Base-by-base conservation (phyloP, 1,140 invertebrate genomes). In the Meloidogyne hapla region DNA sequence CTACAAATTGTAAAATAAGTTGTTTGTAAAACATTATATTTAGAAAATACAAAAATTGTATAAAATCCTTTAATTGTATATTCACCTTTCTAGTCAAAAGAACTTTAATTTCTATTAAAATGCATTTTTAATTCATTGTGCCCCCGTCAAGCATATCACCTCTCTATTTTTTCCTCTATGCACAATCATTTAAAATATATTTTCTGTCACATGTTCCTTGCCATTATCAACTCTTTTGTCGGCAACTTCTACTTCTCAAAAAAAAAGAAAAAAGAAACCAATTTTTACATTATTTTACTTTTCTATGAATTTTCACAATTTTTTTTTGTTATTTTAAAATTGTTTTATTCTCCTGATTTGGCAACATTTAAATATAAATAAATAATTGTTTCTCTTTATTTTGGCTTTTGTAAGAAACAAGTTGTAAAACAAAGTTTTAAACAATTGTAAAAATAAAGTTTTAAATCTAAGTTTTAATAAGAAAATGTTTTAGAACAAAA, bases 251-350 rank as follows among this genome's bases (percentile, higher is more conserved):
- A 56, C 12, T 56, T 56, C 12, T n/a, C 12, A 56, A 56, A 56
- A n/a, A 45, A 45, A n/a, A 56, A n/a, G 48, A 56, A 56, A 56
- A 56, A 48, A 48, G 45, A 48, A 56, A 56, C 48, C 48, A 56
- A 56, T 56, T 56, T 21, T 56, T 56, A 18, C 18, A n/a, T 18
- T 42, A 8, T 56, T 56, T 48, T 18, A 18, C 15, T 18, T 56
- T n/a, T 56, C n/a, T 13, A 56, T 5, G 18, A 2, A 15, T 56
- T 56, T n/a, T n/a, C 8, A 56, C 18, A 56, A n/a, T n/a, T 13
- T 42, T 42, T 21, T n/a, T 56, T 56, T 56, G 48, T 56, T 56
- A 56, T 56, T 56, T 56, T 21, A 33, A 33, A 33, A 33, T 33
- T 33, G 33, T 33, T 33, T 33, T 33, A 33, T 33, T 33, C 9